Percentiles rank a stretch among this genome's conserved stretches.
These are phyloP conservation scores for Chelon labrosus DNA, from an alignment of 2,797 vertebrate genomes.

Conservation along the genomic window DNA sequence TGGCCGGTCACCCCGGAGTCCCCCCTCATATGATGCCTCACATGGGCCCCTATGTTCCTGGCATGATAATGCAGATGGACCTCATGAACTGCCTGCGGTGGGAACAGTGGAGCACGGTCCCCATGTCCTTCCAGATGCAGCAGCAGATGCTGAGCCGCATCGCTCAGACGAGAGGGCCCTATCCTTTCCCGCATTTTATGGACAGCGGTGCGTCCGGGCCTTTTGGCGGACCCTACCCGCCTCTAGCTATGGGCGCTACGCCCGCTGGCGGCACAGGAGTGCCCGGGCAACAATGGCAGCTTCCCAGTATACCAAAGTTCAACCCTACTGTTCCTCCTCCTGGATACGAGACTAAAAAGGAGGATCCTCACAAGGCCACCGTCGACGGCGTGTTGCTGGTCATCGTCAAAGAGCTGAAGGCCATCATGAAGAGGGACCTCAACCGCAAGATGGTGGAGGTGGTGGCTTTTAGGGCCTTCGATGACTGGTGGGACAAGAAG, in stretches of 20 bases:
- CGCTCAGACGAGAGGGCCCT: slow-evolving; percentile 92
- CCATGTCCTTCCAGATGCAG: slow-evolving; percentile 99
- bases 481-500: slow-evolving; percentile 99
- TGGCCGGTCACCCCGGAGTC: slow-evolving; percentile 84
- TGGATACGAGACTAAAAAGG: slow-evolving; percentile 94
- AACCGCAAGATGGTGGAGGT: slow-evolving; percentile 99
- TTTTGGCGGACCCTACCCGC: slow-evolving; percentile 90
- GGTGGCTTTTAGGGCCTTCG: slow-evolving; percentile 97
- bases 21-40: slow-evolving; percentile 90
- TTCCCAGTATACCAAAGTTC: slow-evolving; percentile 91
- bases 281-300: slow-evolving; percentile 91
- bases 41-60: slow-evolving; percentile 87
- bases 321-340: slow-evolving; percentile 96
- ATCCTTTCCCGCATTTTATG: slow-evolving; percentile 91
- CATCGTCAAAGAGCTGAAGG: slow-evolving; percentile 97
- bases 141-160: slow-evolving; percentile 98
- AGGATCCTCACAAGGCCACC: slow-evolving; percentile 97
- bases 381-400: slow-evolving; percentile 96
- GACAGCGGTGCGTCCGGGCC: slow-evolving; percentile 80
- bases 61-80: slow-evolving; percentile 95
- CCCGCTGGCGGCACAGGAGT: slow-evolving; percentile 66
- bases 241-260: slow-evolving; percentile 84
- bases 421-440: slow-evolving; percentile 99
- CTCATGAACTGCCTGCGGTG: slow-evolving; percentile 91
- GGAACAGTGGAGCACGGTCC: slow-evolving; percentile 94